Conservation (phyloP, 2,113 vertebrate genomes). For the Sprattus sprattus region DNA sequence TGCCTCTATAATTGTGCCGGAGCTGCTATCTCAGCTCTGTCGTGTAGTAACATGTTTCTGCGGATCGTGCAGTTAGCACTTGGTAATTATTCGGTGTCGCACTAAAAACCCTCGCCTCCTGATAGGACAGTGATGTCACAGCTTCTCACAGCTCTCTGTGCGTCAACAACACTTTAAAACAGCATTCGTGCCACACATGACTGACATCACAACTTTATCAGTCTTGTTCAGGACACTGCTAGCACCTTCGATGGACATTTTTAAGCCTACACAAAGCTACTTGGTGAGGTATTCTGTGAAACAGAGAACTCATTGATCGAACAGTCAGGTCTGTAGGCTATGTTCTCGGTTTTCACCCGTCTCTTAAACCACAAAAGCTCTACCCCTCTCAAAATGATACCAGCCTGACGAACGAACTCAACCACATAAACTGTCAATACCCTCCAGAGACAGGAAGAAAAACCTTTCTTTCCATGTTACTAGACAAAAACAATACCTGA, state of each 20-base stretch:
- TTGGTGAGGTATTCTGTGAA: background rate
- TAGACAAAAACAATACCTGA: no score
- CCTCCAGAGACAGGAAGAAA: background rate
- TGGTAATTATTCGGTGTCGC: background rate
- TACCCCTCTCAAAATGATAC: background rate
- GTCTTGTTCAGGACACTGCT: background rate
- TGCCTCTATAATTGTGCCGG: background rate
- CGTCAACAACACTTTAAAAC: background rate
- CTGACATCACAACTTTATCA: background rate
- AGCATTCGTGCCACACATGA: background rate
- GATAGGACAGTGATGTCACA: background rate
- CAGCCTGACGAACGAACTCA: background rate
- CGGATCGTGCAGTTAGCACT: background rate
- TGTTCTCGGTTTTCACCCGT: background rate
- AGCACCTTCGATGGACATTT: background rate
- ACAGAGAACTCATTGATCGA: background rate
- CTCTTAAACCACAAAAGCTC: background rate
- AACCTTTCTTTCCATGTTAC: background rate
- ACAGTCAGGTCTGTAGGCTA: background rate
- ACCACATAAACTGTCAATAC: background rate
- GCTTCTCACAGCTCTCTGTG: background rate
- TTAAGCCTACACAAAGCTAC: background rate
- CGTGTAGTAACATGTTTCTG: constrained; percentile 13
- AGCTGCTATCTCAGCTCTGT: background rate
- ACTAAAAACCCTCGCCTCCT: background rate